Evolutionary conservation across 2,113 vertebrate species (phyloP), one percentile per base, ranked within the genome.

Genomic region (Aspidoscelis tigris): DNA sequence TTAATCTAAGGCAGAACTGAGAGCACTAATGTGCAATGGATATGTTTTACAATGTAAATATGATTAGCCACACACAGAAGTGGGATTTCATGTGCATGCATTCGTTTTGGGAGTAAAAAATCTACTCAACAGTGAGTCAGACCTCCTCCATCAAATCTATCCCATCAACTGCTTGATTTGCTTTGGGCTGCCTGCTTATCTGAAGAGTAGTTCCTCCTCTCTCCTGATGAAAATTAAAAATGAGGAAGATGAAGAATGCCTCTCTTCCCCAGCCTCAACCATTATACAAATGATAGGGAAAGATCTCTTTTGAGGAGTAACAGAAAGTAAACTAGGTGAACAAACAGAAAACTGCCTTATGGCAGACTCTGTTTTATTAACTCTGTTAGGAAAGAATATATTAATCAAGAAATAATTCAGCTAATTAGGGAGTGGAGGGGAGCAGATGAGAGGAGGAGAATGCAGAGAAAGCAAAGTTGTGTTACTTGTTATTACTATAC

Each of bases 1-100:
- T 92, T 92, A 92, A 92, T 91, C 91, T 90, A 93, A 93, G 91
- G 89, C 86, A 84, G 86, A 88, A 88, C 0, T 21, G 2, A 53
- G 24, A 88, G 81, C 82, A 88, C 90, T 90, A 90, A 90, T 93
- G 91, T 78, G 92, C 92, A 81, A 89, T 65, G 80, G 90, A 90
- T 88, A 76, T 70, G 79, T 88, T 93, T 87, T 89, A 88, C 88
- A 93, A 91, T 89, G 88, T 88, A 91, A 90, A 92, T 87, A 87
- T 82, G 91, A 94, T 93, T 91, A 94, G 91, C 90, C 86, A 92
- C 91, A 91, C 83, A 91, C 83, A 93, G 91, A 85, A 85, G 88
- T 92, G 90, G 90, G 92, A 93, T 81, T 91, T 88, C 91, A 90
- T 85, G 86, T 75, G 65, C 87, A 80, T 55, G 69, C 80, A 55